These are phyloP conservation scores for Podargus strigoides DNA, from an alignment of 2,797 vertebrate species.

Conservation along the genomic window DNA sequence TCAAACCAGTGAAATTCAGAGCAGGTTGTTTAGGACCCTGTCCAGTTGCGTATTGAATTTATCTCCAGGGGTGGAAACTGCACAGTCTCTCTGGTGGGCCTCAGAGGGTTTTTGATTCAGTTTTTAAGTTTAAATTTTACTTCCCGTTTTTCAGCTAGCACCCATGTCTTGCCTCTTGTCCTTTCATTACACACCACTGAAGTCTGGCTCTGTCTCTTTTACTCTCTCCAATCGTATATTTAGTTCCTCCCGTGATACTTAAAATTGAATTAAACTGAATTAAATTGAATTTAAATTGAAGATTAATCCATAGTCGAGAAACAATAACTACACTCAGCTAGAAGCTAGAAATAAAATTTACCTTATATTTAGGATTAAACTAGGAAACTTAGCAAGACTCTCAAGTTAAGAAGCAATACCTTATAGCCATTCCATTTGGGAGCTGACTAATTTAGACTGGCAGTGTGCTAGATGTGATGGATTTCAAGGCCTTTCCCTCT, in stretches of 20 bases:
- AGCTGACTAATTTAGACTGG: neutral
- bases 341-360: neutral
- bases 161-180: neutral
- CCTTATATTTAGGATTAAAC: neutral
- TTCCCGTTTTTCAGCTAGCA: neutral
- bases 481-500: slow-evolving; percentile 25
- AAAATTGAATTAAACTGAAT: too few relatives aligned
- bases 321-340: neutral
- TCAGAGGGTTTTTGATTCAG: rapidly evolving
- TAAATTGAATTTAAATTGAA: neutral
- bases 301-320: neutral
- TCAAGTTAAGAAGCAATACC: neutral
- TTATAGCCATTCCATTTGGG: neutral
- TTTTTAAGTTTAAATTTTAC: neutral
- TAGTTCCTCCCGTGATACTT: neutral
- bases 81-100: neutral
- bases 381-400: neutral
- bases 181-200: neutral
- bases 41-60: neutral
- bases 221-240: neutral
- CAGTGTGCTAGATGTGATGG: slow-evolving; percentile 13
- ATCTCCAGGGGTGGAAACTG: neutral
- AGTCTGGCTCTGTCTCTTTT: neutral
- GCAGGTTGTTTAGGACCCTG: neutral
- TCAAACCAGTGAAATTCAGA: neutral